Conservation (phyloP, 2,113 vertebrate genomes). For the Cryptomyrus ogoouensis region DNA sequence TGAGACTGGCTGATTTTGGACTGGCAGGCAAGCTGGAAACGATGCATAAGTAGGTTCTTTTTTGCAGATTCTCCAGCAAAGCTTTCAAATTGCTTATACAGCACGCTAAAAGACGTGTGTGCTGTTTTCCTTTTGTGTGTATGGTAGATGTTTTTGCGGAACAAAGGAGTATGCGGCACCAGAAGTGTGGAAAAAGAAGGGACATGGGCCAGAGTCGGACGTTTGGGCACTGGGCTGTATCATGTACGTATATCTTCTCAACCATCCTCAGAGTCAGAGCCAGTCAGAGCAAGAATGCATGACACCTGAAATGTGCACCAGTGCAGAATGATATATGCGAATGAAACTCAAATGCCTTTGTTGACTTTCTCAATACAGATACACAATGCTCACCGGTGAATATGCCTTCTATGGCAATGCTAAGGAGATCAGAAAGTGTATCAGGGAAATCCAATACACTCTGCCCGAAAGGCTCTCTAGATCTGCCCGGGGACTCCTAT, state of each 20-base stretch:
- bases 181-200: conserved; percentile 82
- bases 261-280: no score
- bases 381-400: no score
- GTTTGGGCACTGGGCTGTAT: conserved; percentile 82
- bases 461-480: no score
- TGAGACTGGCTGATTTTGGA: conserved; percentile 79
- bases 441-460: no score
- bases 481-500: background rate
- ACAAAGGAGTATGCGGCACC: conserved; percentile 82
- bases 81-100: no score
- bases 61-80: background rate
- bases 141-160: conserved; percentile 73
- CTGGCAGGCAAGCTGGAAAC: conserved; percentile 73
- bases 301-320: no score
- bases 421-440: no score
- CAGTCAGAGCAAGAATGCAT: no score
- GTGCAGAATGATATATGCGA: background rate
- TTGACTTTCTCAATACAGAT: no score
- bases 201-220: conserved; percentile 78
- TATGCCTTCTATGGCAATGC: no score
- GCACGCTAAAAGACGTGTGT: no score
- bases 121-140: no score
- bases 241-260: conserved; percentile 64
- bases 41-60: conserved; percentile 63
- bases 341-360: background rate